Conservation (phyloP, 2,888 invertebrate species). For the Chalcosyrphus nemorum region DNA sequence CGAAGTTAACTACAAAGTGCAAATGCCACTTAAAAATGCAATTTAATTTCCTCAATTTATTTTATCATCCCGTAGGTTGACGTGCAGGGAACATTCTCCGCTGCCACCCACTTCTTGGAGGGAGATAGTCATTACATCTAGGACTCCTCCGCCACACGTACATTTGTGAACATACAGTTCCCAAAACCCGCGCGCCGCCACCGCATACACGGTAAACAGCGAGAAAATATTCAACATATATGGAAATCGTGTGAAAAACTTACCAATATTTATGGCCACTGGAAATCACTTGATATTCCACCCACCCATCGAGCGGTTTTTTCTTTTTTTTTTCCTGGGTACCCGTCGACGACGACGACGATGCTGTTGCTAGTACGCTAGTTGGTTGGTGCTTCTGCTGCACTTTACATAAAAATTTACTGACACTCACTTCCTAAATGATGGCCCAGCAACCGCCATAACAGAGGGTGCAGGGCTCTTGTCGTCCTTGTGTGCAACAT, state of each 20-base stretch:
- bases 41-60: slow-evolving; percentile 73
- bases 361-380: slow-evolving; percentile 11
- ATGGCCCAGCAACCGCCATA: slow-evolving; percentile 68
- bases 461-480: slow-evolving; percentile 61
- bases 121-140: slow-evolving; percentile 53
- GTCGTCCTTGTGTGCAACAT: slow-evolving; percentile 65
- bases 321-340: slow-evolving; percentile 24
- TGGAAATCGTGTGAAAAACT: slow-evolving; percentile 72
- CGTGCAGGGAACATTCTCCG: slow-evolving; percentile 25
- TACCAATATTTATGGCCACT: slow-evolving; percentile 73
- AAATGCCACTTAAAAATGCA: slow-evolving; percentile 73
- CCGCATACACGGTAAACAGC: slow-evolving; percentile 52
- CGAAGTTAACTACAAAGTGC: slow-evolving; percentile 68
- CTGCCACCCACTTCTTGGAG: slow-evolving; percentile 32
- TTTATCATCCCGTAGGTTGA: slow-evolving; percentile 66
- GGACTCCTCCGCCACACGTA: background rate
- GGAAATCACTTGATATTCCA: slow-evolving; percentile 73
- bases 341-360: background rate
- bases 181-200: background rate
- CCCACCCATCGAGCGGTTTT: slow-evolving; percentile 50
- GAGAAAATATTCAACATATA: slow-evolving; percentile 71
- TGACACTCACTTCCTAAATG: slow-evolving; percentile 73
- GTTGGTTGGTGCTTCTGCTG: slow-evolving; percentile 33
- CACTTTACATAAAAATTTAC: slow-evolving; percentile 73
- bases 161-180: no score